phyloP scores from a whole-genome alignment of 2,888 invertebrate species.

The Tethea ocularis region DNA sequence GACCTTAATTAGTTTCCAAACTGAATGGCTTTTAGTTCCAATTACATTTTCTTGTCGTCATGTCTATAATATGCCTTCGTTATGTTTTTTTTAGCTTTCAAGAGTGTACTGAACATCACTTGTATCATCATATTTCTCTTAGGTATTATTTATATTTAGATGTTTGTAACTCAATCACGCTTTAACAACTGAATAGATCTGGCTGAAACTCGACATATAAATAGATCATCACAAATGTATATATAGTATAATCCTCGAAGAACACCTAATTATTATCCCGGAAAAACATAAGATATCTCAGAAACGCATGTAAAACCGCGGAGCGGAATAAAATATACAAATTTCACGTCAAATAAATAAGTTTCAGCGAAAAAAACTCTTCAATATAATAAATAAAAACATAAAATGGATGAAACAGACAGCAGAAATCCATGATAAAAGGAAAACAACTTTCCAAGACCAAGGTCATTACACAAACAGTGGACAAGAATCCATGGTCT shows the following conservation, averaged over 20 bases:
- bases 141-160: no score
- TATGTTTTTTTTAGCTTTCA: not conserved
- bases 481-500: conserved; percentile 3
- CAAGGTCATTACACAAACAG: conserved; percentile 1
- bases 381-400: not conserved
- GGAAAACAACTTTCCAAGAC: conserved; percentile 5
- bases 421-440: not conserved
- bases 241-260: no score
- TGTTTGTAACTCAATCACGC: no score
- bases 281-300: no score
- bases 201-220: no score
- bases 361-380: not conserved
- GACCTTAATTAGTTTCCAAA: conserved; percentile 3
- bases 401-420: not conserved
- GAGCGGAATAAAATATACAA: not conserved
- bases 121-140: no score
- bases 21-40: not conserved
- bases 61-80: not conserved
- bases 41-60: not conserved
- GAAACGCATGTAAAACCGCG: no score
- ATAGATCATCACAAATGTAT: no score
- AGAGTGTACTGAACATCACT: not conserved
- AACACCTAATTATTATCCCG: no score
- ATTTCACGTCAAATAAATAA: not conserved
- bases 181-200: no score